A percentile compares a stretch with the other conserved stretches of the same genome.
Evolutionary conservation across 92 coral and sea anemone species (phyloP).

Genomic region (Siderastrea siderea): DNA sequence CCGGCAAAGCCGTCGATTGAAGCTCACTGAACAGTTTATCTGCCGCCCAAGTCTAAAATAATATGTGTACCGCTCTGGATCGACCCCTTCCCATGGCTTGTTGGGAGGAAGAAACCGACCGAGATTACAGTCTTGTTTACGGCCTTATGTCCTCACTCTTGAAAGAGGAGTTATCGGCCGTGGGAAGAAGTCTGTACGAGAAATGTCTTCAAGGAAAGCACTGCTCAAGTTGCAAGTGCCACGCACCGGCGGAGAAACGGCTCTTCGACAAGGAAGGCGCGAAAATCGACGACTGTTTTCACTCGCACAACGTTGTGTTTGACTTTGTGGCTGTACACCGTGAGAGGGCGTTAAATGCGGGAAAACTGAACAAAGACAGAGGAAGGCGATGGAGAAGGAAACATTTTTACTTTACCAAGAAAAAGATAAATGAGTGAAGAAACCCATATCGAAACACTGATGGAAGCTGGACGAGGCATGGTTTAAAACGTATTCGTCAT

Average conservation of each 20-base stretch:
- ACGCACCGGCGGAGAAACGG: slow-evolving; percentile 43
- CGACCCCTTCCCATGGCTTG: slow-evolving; percentile 59
- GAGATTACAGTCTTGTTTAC: slow-evolving; percentile 67
- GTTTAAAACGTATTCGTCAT: not conserved
- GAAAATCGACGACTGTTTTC: slow-evolving; percentile 22
- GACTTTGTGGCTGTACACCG: slow-evolving; percentile 89
- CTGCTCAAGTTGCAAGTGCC: slow-evolving; percentile 48
- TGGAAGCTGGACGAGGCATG: not conserved
- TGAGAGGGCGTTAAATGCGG: slow-evolving; percentile 92
- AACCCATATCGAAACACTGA: not conserved
- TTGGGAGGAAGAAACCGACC: slow-evolving; percentile 67
- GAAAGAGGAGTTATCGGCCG: slow-evolving; percentile 65
- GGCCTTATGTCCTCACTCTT: slow-evolving; percentile 59
- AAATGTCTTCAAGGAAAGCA: slow-evolving; percentile 66
- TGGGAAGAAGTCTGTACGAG: slow-evolving; percentile 65
- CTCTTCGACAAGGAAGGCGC: slow-evolving; percentile 28
- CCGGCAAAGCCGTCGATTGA: not conserved
- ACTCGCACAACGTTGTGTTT: slow-evolving; percentile 57
- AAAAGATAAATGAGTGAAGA: not conserved
- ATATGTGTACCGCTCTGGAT: slow-evolving; percentile 33
- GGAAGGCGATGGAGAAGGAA: slow-evolving; percentile 91
- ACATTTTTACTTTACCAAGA: slow-evolving; percentile 22
- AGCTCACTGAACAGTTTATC: not conserved
- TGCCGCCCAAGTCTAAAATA: too few relatives aligned
- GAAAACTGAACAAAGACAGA: slow-evolving; percentile 82